Evolutionary conservation across 2,888 invertebrate genomes (phyloP).

Genomic region (Volucella inanis): DNA sequence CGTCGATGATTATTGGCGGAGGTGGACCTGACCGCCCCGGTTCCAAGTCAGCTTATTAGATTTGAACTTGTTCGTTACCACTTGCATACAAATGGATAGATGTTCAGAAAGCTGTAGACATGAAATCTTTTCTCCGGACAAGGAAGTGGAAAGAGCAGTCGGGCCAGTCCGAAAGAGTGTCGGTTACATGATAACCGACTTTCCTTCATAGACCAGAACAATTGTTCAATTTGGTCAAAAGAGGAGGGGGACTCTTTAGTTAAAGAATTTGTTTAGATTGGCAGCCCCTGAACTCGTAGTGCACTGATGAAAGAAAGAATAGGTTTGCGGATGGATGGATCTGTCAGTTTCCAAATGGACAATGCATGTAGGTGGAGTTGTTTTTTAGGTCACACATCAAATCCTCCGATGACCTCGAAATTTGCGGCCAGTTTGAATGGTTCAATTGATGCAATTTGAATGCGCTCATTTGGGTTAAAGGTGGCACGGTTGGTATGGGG

Average conservation of each 20-base stretch:
- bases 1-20: slow-evolving; percentile 68
- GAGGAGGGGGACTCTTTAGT: no score
- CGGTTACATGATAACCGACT: slow-evolving; percentile 64
- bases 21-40: slow-evolving; percentile 31
- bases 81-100: slow-evolving; percentile 24
- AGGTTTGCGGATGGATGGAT: slow-evolving; percentile 43
- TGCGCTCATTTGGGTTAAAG: slow-evolving; percentile 56
- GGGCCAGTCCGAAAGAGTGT: slow-evolving; percentile 36
- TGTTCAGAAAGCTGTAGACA: not conserved
- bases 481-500: slow-evolving; percentile 23
- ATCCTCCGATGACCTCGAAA: slow-evolving; percentile 65
- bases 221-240: slow-evolving; percentile 57
- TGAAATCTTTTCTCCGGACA: slow-evolving; percentile 25
- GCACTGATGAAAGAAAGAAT: slow-evolving; percentile 47
- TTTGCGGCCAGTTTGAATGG: slow-evolving; percentile 18
- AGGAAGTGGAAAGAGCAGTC: slow-evolving; percentile 14
- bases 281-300: slow-evolving; percentile 64
- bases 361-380: slow-evolving; percentile 65
- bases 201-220: slow-evolving; percentile 57
- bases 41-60: slow-evolving; percentile 70
- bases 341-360: slow-evolving; percentile 68
- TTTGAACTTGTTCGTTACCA: slow-evolving; percentile 67
- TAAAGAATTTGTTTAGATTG: slow-evolving; percentile 64
- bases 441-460: slow-evolving; percentile 49
- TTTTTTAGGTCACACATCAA: slow-evolving; percentile 69